Evolutionary conservation across 2,888 invertebrate species (phyloP), one percentile per base, ranked within the genome.

Genomic region (Tuberolachnus salignus): DNA sequence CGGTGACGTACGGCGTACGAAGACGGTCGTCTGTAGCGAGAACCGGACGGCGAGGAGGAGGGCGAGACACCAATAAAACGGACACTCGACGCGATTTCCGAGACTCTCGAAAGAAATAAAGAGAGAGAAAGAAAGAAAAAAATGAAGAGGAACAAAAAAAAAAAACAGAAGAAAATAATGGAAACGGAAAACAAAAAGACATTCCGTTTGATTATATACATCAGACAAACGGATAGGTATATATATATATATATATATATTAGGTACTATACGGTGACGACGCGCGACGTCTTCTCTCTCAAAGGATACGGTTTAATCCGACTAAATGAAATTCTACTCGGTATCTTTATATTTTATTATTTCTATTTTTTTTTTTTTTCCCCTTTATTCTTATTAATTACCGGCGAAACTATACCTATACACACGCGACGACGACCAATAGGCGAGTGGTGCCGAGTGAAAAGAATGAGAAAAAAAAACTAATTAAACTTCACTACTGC

Each of bases 371-470:
- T 1, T 70, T 42, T 55, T 13, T 14, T 34, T 6, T 26, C 14
- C 34, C 9, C 14, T 72, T 71, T 51, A 46, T 23, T 55, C 42
- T 11, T 70, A 61, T 72, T 61, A 72, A 72, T 51, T 72, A 72
- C 16, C 34, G 49, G 9, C 1, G 51, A 42, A n/a, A 26, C 34
- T 34, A 34, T 34, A 34, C 6, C 3, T 34, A 34, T 34, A 34
- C 6, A 34, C 3, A 3, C 3, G 34, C 34, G 34, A 34, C 34
- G 34, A 6, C 34, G 34, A 34, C 34, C 14, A 72, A 0, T 10
- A 34, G 19, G 11, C 14, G 19, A 61, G 1, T 34, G 6, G 1
- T 34, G 6, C n/a, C 14, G 11, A n/a, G 19, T 3, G 19, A 21
- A 49, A 46, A 46, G 16, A 21, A 34, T n/a, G n/a, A n/a, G n/a